Evolutionary conservation across 2,888 invertebrate genomes (phyloP).

Genomic region (Parnassius apollo): DNA sequence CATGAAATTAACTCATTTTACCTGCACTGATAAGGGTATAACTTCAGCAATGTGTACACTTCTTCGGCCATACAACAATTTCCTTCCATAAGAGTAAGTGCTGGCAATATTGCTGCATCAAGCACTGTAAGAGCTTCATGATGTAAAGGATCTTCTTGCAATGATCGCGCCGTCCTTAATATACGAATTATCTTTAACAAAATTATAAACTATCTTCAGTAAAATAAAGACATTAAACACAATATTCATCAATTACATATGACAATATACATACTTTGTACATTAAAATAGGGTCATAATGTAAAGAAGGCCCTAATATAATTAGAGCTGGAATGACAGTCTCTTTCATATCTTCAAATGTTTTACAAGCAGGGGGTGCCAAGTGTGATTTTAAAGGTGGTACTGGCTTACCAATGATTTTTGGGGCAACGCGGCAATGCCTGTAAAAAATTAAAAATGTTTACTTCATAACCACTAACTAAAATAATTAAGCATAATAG

Average conservation of each 20-base stretch:
- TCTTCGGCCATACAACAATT: slow-evolving; percentile 98
- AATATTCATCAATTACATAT: background rate
- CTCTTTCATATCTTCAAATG: slow-evolving; percentile 86
- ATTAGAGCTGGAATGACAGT: slow-evolving; percentile 92
- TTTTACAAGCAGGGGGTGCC: slow-evolving; percentile 84
- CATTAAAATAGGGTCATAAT: slow-evolving; percentile 93
- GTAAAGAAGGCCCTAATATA: slow-evolving; percentile 92
- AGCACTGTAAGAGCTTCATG: slow-evolving; percentile 92
- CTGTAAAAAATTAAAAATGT: slow-evolving; percentile 64
- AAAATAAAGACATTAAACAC: background rate
- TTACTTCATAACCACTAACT: too few species aligned
- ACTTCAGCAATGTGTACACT: slow-evolving; percentile 93
- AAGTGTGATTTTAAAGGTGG: slow-evolving; percentile 76
- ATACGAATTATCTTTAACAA: slow-evolving; percentile 68
- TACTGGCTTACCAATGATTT: slow-evolving; percentile 83
- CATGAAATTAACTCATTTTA: slow-evolving; percentile 45
- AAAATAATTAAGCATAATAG: too few species aligned
- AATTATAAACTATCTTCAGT: background rate
- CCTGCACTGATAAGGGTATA: slow-evolving; percentile 92
- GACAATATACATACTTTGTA: slow-evolving; percentile 83
- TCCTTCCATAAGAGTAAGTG: slow-evolving; percentile 94
- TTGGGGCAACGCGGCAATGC: slow-evolving; percentile 86
- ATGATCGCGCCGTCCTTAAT: slow-evolving; percentile 58
- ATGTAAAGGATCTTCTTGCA: slow-evolving; percentile 83
- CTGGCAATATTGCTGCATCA: slow-evolving; percentile 94